Evolutionary conservation across 2,888 invertebrate genomes (phyloP), one percentile per base, ranked within the genome.

Genomic region (Oxyscelio sp.): DNA sequence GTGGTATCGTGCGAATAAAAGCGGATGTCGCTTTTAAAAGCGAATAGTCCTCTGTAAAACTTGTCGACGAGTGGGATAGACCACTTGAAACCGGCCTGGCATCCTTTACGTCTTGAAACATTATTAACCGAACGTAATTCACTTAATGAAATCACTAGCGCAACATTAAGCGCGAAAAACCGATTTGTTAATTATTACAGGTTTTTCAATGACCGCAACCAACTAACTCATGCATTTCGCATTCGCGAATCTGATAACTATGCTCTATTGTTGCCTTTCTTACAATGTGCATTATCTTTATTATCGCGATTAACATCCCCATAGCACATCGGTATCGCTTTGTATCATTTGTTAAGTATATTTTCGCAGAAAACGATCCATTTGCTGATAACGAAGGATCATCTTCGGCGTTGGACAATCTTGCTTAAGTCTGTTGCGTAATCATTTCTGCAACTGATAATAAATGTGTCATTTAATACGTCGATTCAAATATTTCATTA

Each of bases 281-380:
- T 52, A 54, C 43, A 43, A 59, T 21, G 52, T 31, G 2, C 21
- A 24, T 79, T 78, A 78, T 78, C 79, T 79, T 79, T 71, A 79
- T 79, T 79, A 73, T 79, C 79, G 71, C 43, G 50, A 79, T 65
- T 73, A 52, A 56, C 71, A 79, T 65, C 65, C 70, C 79, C n/a
- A n/a, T n/a, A n/a, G n/a, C 79, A 71, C 71, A 56, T 73, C n/a
- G 63, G 15, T 22, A 38, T 65, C 48, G 65, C 71, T 71, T 73
- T 79, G 50, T 71, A 56, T 71, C 27, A 45, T 70, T 78, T 59
- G 54, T 63, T 61, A 52, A 65, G 40, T 43, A 40, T 31, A 34
- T 40, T 56, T 79, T 79, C 79, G 31, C 2, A 27, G 58, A 79
- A 79, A 38, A 4, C 31, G 79, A 58, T 65, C 56, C 58, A 17